Base-by-base conservation (phyloP, 2,797 vertebrate genomes). In the Lophotriccus pileatus region DNA sequence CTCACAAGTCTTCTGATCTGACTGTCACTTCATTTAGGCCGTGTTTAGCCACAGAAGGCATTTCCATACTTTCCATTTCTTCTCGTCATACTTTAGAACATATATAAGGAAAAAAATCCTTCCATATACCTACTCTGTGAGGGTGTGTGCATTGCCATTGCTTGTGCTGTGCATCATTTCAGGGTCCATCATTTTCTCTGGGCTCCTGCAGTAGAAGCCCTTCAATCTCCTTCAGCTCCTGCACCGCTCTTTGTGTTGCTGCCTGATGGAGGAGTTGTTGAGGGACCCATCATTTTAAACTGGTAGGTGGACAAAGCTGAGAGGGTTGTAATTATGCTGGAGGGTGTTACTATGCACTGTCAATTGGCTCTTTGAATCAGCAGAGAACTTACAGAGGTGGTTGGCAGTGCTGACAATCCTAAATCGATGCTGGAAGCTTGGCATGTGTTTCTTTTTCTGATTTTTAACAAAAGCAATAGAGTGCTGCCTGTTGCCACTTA, bases 381-480 rank as follows among this genome's bases (percentile, higher is more conserved):
- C 0, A 11, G 92, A 87, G 76, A n/a, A 7, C 44, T 52, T 47
- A 36, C 8, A 34, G 80, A 76, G 70, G 74, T 70, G 80, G 47
- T 21, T 88, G 77, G 76, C 90, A 79, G 55, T 55, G 84, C 90
- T 92, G 83, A 44, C 84, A 79, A 5, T 63, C 69, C 77, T 89
- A 36, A 94, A 76, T 91, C 30, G 30, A 53, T 67, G 85, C 66
- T 10, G 6, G 55, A 62, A 90, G 21, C 73, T 84, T 73, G 77
- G 55, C 80, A 12, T 10, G 66, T 1, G 1, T 70, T 92, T 60
- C 82, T 75, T 81, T 86, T 62, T 64, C 85, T 91, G 79, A 56
- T 66, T 89, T 95, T 94, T 94, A 85, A 86, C 89, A 95, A 81
- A 94, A 91, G 87, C 77, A 83, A 34, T 77, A 36, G 78, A 88